Conservation (phyloP, 2,113 vertebrate genomes). For the Cyanoliseus patagonus region DNA sequence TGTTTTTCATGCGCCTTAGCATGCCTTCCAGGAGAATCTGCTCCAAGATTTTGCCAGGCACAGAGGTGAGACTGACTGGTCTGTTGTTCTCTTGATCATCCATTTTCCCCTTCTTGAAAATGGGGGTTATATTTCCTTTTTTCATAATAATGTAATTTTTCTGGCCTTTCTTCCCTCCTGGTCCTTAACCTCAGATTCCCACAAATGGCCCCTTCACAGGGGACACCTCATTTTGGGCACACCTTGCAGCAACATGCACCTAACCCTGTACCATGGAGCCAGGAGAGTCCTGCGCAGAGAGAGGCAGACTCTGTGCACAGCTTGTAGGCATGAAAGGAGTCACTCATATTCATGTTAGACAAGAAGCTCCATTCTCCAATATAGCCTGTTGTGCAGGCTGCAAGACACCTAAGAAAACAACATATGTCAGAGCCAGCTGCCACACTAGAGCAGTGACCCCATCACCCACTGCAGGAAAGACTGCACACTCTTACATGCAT, state of each 20-base stretch:
- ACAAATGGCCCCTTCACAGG: not conserved
- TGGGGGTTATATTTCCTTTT: too few species aligned
- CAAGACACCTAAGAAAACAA: not conserved
- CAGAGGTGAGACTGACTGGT: too few species aligned
- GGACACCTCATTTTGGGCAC: not conserved
- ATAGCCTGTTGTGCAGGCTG: not conserved
- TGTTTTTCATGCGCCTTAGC: not conserved
- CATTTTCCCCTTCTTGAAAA: too few species aligned
- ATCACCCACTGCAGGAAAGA: fast-evolving
- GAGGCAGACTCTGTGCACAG: not conserved
- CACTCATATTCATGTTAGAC: not conserved
- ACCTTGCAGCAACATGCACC: not conserved
- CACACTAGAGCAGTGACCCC: fast-evolving
- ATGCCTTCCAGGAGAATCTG: too few species aligned
- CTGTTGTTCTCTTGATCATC: too few species aligned
- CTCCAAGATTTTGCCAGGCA: too few species aligned
- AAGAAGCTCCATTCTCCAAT: not conserved
- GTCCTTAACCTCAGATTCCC: not conserved
- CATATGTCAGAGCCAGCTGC: not conserved
- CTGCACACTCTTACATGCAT: not conserved
- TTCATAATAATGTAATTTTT: not conserved
- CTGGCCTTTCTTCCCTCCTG: not conserved
- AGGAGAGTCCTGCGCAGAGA: not conserved
- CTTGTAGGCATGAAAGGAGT: not conserved
- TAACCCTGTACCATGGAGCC: not conserved